These are phyloP conservation scores for Chelonoidis abingdonii DNA, from an alignment of 2,113 vertebrate genomes.

Conservation along the genomic window DNA sequence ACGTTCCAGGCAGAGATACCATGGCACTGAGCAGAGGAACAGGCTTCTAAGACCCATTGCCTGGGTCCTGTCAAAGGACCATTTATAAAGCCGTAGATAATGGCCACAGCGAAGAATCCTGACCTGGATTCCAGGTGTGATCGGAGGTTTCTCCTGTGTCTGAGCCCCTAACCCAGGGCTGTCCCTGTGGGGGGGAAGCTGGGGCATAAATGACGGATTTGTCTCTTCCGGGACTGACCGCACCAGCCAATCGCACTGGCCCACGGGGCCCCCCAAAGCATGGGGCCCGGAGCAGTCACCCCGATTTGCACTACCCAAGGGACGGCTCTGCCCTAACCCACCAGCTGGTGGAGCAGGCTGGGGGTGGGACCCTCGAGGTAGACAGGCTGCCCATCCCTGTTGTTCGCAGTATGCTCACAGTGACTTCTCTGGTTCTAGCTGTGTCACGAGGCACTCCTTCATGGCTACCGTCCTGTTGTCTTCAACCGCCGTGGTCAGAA, in stretches of 20 bases:
- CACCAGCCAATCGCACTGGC: too few species aligned
- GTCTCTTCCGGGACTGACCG: too few species aligned
- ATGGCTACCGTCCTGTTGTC: slow-evolving; percentile 85
- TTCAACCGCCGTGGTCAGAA: slow-evolving; percentile 90
- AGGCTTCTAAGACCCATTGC: neutral
- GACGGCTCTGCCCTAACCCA: neutral
- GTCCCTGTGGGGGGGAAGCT: too few species aligned
- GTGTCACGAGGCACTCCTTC: slow-evolving; percentile 80
- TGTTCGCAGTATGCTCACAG: neutral
- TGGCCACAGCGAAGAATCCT: neutral
- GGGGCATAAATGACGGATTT: too few species aligned
- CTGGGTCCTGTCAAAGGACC: neutral
- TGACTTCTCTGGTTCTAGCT: slow-evolving; percentile 65
- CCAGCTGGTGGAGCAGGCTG: neutral
- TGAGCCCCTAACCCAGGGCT: neutral
- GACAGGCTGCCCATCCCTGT: neutral
- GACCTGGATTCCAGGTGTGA: neutral
- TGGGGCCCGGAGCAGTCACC: too few species aligned
- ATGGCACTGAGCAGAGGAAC: too few species aligned
- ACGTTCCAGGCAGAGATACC: neutral
- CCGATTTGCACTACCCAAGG: too few species aligned
- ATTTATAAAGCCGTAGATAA: too few species aligned
- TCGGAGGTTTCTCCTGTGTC: neutral
- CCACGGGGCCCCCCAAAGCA: too few species aligned
- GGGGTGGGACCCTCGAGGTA: too few species aligned